A percentile compares a stretch with the other conserved stretches of the same genome.
These are phyloP conservation scores for Pocillopora grandis DNA, from an alignment of 92 coral and sea anemone species.

Conservation along the genomic window DNA sequence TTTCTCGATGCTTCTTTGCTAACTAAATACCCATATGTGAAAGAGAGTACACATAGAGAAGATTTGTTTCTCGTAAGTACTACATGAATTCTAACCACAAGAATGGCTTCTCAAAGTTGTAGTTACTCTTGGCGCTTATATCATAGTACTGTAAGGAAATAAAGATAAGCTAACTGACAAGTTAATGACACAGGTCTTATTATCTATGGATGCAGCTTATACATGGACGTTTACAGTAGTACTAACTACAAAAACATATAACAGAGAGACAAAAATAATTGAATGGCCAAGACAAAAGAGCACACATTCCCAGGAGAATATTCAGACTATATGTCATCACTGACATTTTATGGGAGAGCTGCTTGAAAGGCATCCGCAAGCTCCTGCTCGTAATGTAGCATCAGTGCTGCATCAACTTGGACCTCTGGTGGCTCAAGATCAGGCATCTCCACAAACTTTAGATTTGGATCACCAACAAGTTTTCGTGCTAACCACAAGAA, in stretches of 20 bases:
- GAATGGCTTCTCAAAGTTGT: conserved; percentile 98
- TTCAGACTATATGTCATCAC: conserved; percentile 43
- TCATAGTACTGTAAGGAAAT: conserved; percentile 69
- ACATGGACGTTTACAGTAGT: too few relatives aligned
- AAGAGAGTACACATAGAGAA: too few relatives aligned
- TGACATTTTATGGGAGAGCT: conserved; percentile 92
- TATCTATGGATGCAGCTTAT: too few relatives aligned
- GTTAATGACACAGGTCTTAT: too few relatives aligned
- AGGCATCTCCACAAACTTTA: conserved; percentile 95
- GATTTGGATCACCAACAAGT: conserved; percentile 88
- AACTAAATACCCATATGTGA: not conserved
- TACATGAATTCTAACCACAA: too few relatives aligned
- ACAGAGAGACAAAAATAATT: not conserved
- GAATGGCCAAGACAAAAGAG: not conserved
- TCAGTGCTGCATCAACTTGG: conserved; percentile 56
- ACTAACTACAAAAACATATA: not conserved
- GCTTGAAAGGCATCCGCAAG: conserved; percentile 77
- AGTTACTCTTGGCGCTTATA: conserved; percentile 97
- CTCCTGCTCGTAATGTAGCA: conserved; percentile 74
- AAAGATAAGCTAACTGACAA: not conserved
- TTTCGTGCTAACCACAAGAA: conserved; percentile 94
- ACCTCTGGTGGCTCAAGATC: conserved; percentile 92
- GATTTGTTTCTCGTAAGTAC: too few relatives aligned
- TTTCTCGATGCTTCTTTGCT: not conserved
- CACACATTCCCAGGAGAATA: not conserved